Conservation (phyloP, 2,113 vertebrate genomes). For the Nycticryphes semicollaris region DNA sequence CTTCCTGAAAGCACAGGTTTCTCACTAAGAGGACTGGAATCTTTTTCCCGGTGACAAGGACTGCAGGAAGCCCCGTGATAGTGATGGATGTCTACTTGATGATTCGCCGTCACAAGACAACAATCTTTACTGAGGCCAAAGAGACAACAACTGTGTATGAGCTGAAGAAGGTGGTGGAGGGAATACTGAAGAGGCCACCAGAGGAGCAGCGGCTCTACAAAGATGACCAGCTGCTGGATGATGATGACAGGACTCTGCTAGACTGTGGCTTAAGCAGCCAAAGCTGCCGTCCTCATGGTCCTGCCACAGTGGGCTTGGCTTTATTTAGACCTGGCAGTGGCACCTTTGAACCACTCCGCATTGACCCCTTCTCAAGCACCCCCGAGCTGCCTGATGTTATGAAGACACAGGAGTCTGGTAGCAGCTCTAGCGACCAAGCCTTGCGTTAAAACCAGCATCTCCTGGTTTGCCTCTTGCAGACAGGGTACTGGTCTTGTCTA, state of each 20-base stretch:
- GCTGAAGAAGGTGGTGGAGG: background rate
- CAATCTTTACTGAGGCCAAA: background rate
- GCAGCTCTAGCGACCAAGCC: background rate
- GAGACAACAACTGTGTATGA: background rate
- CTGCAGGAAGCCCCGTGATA: background rate
- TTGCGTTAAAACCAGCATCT: background rate
- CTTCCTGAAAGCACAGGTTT: background rate
- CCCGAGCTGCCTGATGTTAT: background rate
- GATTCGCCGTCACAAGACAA: background rate
- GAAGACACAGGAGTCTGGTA: background rate
- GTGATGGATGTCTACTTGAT: background rate
- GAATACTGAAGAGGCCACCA: background rate
- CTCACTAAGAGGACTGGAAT: background rate
- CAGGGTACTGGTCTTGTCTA: background rate
- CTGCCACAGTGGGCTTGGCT: background rate
- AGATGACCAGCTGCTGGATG: background rate
- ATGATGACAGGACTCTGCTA: background rate
- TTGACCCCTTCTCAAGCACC: background rate
- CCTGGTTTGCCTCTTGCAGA: background rate
- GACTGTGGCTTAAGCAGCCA: background rate
- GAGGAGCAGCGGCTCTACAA: background rate
- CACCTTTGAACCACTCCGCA: background rate
- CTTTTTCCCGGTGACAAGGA: background rate
- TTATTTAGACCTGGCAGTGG: background rate
- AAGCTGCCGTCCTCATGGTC: background rate